Evolutionary conservation across 2,888 invertebrate genomes (phyloP).

Genomic region (Lamellibrachia columna): DNA sequence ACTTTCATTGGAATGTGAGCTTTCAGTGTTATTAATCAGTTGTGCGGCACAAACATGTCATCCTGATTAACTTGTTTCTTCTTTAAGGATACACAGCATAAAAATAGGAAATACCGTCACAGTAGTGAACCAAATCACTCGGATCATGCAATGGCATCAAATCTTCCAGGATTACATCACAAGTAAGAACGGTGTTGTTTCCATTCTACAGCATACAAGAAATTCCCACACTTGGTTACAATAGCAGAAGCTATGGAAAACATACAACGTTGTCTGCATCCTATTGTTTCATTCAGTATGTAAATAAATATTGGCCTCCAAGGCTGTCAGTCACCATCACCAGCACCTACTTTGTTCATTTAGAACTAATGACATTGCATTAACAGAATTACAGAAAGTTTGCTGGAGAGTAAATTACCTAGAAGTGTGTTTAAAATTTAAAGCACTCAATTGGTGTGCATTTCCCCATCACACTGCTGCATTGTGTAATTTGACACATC

Average conservation of each 20-base stretch:
- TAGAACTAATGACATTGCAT: background rate
- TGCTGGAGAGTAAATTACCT: background rate
- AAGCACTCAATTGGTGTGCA: background rate
- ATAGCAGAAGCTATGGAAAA: background rate
- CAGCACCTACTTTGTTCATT: background rate
- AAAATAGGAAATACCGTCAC: background rate
- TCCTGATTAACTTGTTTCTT: background rate
- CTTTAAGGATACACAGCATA: background rate
- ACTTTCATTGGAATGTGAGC: background rate
- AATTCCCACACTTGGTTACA: background rate
- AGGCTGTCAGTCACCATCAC: background rate
- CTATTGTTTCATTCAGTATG: too few relatives aligned
- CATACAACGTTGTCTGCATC: background rate
- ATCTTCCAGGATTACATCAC: conserved; percentile 6
- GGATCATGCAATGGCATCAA: background rate
- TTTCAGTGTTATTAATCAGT: background rate
- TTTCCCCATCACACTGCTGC: too few relatives aligned
- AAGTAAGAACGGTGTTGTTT: background rate
- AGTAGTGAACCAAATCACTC: background rate
- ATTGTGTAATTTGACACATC: background rate
- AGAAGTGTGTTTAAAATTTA: background rate
- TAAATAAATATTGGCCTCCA: too few relatives aligned
- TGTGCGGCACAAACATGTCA: too few relatives aligned
- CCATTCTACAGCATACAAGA: background rate
- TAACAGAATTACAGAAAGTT: background rate